Conservation (phyloP, 2,888 invertebrate genomes). For the Hermodice carunculata region DNA sequence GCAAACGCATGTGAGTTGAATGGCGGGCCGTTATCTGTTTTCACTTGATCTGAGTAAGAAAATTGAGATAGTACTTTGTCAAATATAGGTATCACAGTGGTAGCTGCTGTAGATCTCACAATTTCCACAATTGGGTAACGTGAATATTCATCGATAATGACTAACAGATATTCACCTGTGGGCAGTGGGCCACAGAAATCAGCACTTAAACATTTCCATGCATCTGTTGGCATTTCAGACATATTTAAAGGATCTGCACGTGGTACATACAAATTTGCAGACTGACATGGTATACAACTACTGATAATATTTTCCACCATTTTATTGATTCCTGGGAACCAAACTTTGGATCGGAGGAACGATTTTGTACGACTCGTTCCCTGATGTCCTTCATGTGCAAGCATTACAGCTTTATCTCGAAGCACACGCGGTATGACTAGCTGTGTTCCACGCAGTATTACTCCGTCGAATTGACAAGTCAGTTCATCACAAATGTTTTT, state of each 20-base stretch:
- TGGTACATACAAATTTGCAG: no score
- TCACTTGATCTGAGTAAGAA: neutral
- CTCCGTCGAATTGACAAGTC: no score
- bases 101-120: neutral
- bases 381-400: conserved; percentile 25
- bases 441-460: conserved; percentile 10
- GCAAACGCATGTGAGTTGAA: conserved; percentile 4
- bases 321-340: conserved; percentile 27
- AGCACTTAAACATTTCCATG: conserved; percentile 14
- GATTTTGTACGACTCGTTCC: conserved; percentile 18
- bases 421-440: conserved; percentile 7
- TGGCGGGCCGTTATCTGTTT: conserved; percentile 21
- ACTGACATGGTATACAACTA: conserved; percentile 3
- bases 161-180: conserved; percentile 1
- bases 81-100: neutral
- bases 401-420: neutral
- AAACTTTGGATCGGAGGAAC: conserved; percentile 14
- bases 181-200: conserved; percentile 10
- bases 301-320: conserved; percentile 14
- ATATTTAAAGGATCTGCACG: conserved; percentile 10
- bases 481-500: no score
- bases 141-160: conserved; percentile 16
- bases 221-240: neutral
- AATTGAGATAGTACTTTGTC: conserved; percentile 1
- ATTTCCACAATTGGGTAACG: conserved; percentile 17